Evolutionary conservation across 2,888 invertebrate species (phyloP).

Genomic region (Dryococelus australis): DNA sequence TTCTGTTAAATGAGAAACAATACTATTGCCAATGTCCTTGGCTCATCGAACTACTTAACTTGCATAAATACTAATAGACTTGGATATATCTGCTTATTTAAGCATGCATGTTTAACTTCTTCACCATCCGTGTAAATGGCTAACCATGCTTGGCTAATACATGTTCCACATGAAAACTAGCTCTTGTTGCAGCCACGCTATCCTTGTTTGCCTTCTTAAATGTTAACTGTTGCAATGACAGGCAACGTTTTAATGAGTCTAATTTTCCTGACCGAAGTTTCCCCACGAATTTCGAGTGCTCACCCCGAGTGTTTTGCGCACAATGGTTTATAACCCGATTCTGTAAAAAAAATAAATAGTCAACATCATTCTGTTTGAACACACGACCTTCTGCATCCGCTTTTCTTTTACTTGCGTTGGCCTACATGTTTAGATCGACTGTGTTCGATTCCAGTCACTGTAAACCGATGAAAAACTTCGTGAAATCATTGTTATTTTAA

Average conservation of each 20-base stretch:
- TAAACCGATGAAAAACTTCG: not conserved
- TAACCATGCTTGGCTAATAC: not conserved
- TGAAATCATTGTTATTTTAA: not conserved
- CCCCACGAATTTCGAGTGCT: not conserved
- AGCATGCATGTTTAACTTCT: constrained; percentile 26
- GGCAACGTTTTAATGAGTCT: not conserved
- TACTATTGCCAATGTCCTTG: constrained; percentile 8
- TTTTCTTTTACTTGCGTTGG: not conserved
- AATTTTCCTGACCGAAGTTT: constrained; percentile 1
- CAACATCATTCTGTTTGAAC: not conserved
- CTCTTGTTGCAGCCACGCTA: not conserved
- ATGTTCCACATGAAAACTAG: constrained; percentile 18
- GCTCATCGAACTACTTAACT: not conserved
- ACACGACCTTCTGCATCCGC: not conserved
- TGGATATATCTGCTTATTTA: not conserved
- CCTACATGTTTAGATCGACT: not conserved
- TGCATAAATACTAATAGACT: not conserved
- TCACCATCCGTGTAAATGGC: constrained; percentile 25
- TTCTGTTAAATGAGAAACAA: not conserved
- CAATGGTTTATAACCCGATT: not conserved
- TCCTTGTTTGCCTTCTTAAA: not conserved
- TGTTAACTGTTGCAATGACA: constrained; percentile 2
- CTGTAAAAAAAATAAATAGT: not conserved
- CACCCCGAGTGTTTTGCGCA: not conserved
- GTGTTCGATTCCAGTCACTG: not conserved